These are phyloP conservation scores for Radopholus similis DNA, from an alignment of 1,140 invertebrate genomes.

Conservation along the genomic window DNA sequence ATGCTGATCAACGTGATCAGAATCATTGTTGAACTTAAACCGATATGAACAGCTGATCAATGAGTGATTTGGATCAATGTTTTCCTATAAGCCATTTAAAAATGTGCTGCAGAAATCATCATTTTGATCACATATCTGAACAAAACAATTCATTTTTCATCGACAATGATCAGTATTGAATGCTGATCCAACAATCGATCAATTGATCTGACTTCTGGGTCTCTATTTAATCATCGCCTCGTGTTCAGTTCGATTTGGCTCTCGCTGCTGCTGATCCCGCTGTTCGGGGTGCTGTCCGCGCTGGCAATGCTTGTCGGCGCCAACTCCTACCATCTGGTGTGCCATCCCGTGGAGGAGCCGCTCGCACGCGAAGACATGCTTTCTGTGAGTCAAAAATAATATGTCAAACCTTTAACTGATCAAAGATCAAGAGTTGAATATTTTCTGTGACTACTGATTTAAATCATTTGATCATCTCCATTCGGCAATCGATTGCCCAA, in stretches of 20 bases:
- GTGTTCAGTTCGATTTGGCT: conserved; percentile 56
- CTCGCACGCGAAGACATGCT: conserved; percentile 48
- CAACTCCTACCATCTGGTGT: conserved; percentile 49
- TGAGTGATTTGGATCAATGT: no score
- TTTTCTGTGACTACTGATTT: no score
- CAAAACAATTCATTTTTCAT: no score
- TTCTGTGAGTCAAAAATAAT: conserved; percentile 24
- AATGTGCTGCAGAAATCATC: no score
- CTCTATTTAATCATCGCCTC: not conserved
- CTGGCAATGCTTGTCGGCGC: conserved; percentile 48
- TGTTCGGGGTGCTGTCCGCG: conserved; percentile 42
- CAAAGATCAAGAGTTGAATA: no score
- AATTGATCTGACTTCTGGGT: not conserved
- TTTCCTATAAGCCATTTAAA: no score
- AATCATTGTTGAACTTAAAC: not conserved
- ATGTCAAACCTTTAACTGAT: no score
- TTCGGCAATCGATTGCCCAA: no score
- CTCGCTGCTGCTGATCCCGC: conserved; percentile 37
- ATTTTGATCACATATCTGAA: no score
- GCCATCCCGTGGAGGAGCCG: conserved; percentile 52
- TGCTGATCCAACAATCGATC: not conserved
- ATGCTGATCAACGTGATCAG: not conserved
- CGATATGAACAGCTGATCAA: not conserved
- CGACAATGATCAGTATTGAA: no score
- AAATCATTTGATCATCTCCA: conserved; percentile 19